Evolutionary conservation across 64 coral and sea anemone species (phyloP).

Genomic region (Pachyseris speciosa): DNA sequence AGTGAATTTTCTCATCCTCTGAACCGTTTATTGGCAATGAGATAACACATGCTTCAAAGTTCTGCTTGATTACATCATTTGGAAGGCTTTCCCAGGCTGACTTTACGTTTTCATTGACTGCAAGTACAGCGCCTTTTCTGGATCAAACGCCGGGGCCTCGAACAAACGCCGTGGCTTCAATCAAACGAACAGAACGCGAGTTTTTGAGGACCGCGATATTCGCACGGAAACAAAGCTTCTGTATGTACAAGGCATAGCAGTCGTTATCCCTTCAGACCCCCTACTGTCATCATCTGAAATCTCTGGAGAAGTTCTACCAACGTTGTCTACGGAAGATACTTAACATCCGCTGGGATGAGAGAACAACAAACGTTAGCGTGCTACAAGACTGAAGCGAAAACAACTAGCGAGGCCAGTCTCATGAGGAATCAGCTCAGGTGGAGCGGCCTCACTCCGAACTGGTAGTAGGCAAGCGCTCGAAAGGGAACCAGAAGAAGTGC

Average conservation of each 20-base stretch:
- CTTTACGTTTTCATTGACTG: no score
- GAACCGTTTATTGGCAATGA: no score
- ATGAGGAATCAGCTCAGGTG: constrained; percentile 19
- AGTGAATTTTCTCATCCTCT: no score
- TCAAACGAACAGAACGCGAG: background rate
- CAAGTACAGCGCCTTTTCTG: no score
- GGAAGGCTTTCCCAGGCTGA: no score
- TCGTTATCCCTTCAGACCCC: constrained; percentile 12
- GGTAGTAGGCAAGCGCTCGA: no score
- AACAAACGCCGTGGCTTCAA: no score
- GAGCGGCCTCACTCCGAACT: constrained; percentile 34
- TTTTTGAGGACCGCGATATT: background rate
- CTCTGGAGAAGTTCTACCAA: constrained; percentile 36
- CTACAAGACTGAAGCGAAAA: background rate
- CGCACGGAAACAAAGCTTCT: background rate
- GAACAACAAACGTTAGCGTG: background rate
- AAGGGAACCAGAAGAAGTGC: no score
- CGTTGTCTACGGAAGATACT: constrained; percentile 5
- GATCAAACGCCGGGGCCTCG: no score
- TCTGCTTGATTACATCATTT: no score
- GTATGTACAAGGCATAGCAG: constrained; percentile 23
- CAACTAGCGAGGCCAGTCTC: constrained; percentile 11
- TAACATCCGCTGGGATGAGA: constrained; percentile 12
- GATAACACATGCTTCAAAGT: no score
- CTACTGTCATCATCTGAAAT: constrained; percentile 10